These are phyloP conservation scores for Syritta pipiens DNA, from an alignment of 2,888 invertebrate species.

Conservation along the genomic window DNA sequence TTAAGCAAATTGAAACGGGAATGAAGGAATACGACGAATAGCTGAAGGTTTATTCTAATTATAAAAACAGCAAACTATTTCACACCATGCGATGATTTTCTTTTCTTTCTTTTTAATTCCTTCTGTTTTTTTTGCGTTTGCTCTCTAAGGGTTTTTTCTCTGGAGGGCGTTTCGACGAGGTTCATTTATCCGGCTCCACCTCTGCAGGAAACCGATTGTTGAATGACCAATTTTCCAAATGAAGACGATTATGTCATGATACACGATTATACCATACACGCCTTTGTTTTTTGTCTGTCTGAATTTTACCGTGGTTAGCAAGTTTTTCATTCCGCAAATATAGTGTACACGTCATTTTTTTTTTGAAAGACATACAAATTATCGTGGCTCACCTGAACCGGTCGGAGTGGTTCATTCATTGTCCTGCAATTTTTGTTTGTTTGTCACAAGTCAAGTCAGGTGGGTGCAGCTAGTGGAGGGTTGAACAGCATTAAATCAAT, in stretches of 20 bases:
- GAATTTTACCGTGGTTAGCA: conserved; percentile 9
- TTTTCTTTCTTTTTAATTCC: not conserved
- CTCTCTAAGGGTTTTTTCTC: conserved; percentile 4
- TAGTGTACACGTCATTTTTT: conserved; percentile 17
- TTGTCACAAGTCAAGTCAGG: no score
- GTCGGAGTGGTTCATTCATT: not conserved
- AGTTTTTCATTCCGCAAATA: conserved; percentile 1
- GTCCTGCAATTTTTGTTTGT: no score
- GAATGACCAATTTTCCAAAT: conserved; percentile 53
- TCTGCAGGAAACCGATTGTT: conserved; percentile 13
- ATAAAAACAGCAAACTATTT: not conserved
- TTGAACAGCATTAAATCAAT: no score
- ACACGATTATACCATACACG: conserved; percentile 40
- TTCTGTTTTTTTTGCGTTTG: no score
- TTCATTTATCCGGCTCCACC: conserved; percentile 12
- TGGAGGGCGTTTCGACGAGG: conserved; percentile 18
- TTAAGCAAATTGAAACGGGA: conserved; percentile 22
- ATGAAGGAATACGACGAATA: not conserved
- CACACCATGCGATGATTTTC: not conserved
- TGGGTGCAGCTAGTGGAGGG: no score
- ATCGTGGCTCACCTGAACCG: not conserved
- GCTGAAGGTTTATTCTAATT: not conserved
- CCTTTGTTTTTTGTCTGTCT: conserved; percentile 30
- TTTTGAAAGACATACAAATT: conserved; percentile 9
- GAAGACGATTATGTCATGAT: conserved; percentile 53